phyloP scores from a whole-genome alignment of 2,797 vertebrate species.

The Neosalanx taihuensis region DNA sequence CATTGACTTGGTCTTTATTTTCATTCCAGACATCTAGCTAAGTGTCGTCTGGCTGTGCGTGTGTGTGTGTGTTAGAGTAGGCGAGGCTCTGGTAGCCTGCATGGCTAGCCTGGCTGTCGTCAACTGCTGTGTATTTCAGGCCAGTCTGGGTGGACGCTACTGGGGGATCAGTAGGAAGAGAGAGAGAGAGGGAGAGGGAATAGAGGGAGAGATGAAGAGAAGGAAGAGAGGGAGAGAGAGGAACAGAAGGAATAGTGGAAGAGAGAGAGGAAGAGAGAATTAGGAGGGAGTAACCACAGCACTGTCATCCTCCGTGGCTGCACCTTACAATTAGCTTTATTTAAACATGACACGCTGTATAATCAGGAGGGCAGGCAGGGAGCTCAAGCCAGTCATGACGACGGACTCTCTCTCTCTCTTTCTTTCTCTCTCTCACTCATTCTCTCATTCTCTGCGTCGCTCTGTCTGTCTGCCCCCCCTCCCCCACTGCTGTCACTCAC shows the following conservation, averaged over 20 bases:
- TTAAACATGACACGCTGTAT: constrained; percentile 60
- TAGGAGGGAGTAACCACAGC: constrained; percentile 31
- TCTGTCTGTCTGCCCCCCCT: constrained; percentile 29
- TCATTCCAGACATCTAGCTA: background rate
- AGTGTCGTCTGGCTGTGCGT: background rate
- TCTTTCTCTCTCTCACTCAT: background rate
- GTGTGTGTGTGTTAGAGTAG: constrained; percentile 10
- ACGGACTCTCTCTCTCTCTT: constrained; percentile 41
- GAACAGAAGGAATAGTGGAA: background rate
- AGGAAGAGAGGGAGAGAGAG: background rate
- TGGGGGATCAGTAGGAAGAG: background rate
- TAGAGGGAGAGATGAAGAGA: background rate
- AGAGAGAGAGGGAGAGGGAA: background rate
- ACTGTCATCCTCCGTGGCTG: constrained; percentile 43
- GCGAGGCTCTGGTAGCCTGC: constrained; percentile 43
- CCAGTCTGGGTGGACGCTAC: constrained; percentile 47
- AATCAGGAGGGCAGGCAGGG: constrained; percentile 57
- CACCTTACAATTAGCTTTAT: constrained; percentile 65
- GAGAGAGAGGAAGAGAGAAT: background rate
- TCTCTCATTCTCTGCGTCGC: constrained; percentile 19
- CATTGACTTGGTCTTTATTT: background rate
- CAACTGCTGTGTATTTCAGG: constrained; percentile 62
- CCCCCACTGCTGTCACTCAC: constrained; percentile 36
- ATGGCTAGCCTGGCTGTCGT: constrained; percentile 47
- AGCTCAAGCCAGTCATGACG: constrained; percentile 57